phyloP scores from a whole-genome alignment of 2,797 vertebrate species.

The Clamator glandarius region DNA sequence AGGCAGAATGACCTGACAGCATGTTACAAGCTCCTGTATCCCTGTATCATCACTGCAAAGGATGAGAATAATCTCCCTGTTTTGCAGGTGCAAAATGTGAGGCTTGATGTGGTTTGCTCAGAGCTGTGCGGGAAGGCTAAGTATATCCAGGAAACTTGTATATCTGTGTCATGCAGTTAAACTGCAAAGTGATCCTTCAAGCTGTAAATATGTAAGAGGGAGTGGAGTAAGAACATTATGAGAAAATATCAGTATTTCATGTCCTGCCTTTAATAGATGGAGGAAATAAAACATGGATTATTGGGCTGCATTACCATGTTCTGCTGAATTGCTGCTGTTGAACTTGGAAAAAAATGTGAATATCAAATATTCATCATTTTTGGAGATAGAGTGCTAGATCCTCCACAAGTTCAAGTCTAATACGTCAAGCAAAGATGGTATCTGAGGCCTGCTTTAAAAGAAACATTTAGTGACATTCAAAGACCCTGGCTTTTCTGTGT shows the following conservation, averaged over 20 bases:
- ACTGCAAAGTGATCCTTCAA: conserved; percentile 3
- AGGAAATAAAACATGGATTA: conserved; percentile 27
- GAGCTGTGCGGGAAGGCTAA: neutral
- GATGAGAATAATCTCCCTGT: neutral
- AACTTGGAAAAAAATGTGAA: neutral
- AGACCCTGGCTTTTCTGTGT: neutral
- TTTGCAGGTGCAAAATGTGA: neutral
- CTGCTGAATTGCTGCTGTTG: conserved; percentile 23
- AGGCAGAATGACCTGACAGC: neutral
- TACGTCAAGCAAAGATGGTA: neutral
- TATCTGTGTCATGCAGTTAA: neutral
- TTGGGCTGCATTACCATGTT: neutral
- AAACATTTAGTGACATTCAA: neutral
- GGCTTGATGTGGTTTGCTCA: neutral
- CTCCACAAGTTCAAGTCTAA: neutral
- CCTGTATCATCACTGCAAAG: neutral
- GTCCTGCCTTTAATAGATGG: neutral
- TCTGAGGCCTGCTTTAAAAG: neutral
- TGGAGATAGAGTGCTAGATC: neutral
- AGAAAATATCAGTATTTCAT: conserved; percentile 33
- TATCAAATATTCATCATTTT: conserved; percentile 2
- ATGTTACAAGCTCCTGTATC: neutral
- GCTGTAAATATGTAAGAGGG: neutral
- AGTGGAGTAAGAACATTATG: neutral
- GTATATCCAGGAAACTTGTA: neutral